Evolutionary conservation across 2,797 vertebrate genomes (phyloP).

Genomic region (Myotis findleyi): DNA sequence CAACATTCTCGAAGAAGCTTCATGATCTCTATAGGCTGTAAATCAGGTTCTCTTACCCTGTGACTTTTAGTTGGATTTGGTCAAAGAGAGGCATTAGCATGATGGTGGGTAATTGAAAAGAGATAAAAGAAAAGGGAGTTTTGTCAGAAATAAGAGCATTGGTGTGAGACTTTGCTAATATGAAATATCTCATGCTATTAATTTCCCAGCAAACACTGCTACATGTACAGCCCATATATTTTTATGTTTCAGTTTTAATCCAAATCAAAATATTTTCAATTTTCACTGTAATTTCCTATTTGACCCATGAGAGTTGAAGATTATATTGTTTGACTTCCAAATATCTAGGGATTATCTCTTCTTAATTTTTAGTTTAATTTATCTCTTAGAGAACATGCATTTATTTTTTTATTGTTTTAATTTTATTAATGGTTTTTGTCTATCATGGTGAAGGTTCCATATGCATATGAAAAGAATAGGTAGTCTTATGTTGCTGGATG

Average conservation of each 20-base stretch:
- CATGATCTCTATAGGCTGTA: background rate
- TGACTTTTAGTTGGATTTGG: background rate
- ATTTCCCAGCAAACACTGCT: background rate
- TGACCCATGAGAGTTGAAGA: background rate
- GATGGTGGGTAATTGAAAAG: background rate
- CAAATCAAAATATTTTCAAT: constrained; percentile 17
- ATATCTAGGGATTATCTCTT: background rate
- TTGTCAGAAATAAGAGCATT: background rate
- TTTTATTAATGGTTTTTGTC: background rate
- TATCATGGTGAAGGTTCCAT: background rate
- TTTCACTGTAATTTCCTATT: background rate
- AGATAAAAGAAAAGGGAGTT: background rate
- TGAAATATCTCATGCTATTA: background rate
- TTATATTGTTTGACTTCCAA: background rate
- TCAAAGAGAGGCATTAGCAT: background rate
- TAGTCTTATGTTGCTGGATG: background rate
- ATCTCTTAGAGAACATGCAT: background rate
- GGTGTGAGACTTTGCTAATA: background rate
- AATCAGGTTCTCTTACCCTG: background rate
- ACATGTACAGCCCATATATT: background rate
- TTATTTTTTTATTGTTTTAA: background rate
- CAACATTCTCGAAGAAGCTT: background rate
- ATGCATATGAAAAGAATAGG: background rate
- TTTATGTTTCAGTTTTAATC: background rate
- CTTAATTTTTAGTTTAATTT: background rate